phyloP scores from a whole-genome alignment of 1,140 invertebrate genomes.

The Ptiloglossa arizonensis region DNA sequence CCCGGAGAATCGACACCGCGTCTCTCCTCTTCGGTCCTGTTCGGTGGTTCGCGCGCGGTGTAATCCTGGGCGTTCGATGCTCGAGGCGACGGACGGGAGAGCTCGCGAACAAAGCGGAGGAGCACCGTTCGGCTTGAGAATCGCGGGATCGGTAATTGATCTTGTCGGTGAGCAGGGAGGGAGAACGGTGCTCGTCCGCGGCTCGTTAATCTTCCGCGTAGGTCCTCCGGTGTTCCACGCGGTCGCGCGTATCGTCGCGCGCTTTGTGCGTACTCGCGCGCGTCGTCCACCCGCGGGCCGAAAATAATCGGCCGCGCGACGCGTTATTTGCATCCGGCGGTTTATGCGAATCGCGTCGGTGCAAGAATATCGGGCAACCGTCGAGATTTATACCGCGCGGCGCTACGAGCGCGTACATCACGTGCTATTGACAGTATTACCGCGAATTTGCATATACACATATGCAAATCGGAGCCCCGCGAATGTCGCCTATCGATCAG shows the following conservation, averaged over 20 bases:
- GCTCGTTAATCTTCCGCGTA: conserved; percentile 20
- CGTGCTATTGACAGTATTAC: conserved; percentile 38
- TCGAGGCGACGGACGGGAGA: too few relatives aligned
- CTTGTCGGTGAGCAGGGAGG: not conserved
- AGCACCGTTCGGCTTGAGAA: not conserved
- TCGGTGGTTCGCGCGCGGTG: too few relatives aligned
- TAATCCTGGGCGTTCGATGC: too few relatives aligned
- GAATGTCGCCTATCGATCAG: conserved; percentile 39
- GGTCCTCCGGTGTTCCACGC: not conserved
- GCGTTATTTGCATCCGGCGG: conserved; percentile 10
- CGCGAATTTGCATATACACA: conserved; percentile 40
- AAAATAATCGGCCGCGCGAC: conserved; percentile 14
- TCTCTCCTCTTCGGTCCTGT: too few relatives aligned
- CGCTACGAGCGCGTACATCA: conserved; percentile 23
- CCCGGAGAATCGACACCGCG: too few relatives aligned
- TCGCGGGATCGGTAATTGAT: conserved; percentile 10
- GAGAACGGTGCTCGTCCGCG: not conserved
- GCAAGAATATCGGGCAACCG: conserved; percentile 17
- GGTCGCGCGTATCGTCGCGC: not conserved
- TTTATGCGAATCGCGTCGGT: conserved; percentile 1
- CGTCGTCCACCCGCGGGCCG: too few relatives aligned
- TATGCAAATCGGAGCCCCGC: conserved; percentile 35
- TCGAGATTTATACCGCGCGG: conserved; percentile 27
- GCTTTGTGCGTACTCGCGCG: too few relatives aligned
- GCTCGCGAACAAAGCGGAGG: not conserved